Conservation (phyloP, 2,888 invertebrate genomes). For the Noctua pronuba region DNA sequence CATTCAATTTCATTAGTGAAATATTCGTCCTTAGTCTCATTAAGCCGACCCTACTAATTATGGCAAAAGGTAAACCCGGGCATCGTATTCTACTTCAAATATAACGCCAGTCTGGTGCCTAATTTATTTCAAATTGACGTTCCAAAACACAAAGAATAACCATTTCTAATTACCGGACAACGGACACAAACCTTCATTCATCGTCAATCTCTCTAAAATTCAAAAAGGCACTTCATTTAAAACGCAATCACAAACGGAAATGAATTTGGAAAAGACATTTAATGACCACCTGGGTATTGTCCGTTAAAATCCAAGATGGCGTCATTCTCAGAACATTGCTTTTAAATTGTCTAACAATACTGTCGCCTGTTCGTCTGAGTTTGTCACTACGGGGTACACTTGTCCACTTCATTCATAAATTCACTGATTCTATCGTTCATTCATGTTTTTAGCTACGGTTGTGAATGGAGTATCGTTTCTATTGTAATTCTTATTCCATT, state of each 20-base stretch:
- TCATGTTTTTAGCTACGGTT: conserved; percentile 79
- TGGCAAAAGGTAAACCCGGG: too few relatives aligned
- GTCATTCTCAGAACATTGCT: conserved; percentile 76
- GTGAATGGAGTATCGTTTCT: conserved; percentile 79
- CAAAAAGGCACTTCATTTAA: conserved; percentile 62
- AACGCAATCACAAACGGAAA: conserved; percentile 81
- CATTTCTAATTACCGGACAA: conserved; percentile 51
- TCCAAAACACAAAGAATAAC: conserved; percentile 12
- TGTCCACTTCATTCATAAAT: conserved; percentile 76
- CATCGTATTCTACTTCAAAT: neutral
- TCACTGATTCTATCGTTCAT: conserved; percentile 81
- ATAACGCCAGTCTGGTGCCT: neutral
- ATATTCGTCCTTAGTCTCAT: neutral
- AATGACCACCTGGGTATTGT: conserved; percentile 83
- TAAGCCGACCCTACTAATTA: neutral
- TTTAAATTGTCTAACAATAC: conserved; percentile 78
- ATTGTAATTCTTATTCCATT: conserved; percentile 71
- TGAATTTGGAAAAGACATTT: conserved; percentile 83
- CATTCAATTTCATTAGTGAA: neutral
- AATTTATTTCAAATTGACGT: conserved; percentile 41
- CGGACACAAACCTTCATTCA: conserved; percentile 39
- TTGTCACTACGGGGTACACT: conserved; percentile 78
- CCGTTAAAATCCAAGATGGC: conserved; percentile 60
- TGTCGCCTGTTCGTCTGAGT: conserved; percentile 80
- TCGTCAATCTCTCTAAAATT: conserved; percentile 45